Base-by-base conservation (phyloP, 2,113 vertebrate species). In the Chionis minor region DNA sequence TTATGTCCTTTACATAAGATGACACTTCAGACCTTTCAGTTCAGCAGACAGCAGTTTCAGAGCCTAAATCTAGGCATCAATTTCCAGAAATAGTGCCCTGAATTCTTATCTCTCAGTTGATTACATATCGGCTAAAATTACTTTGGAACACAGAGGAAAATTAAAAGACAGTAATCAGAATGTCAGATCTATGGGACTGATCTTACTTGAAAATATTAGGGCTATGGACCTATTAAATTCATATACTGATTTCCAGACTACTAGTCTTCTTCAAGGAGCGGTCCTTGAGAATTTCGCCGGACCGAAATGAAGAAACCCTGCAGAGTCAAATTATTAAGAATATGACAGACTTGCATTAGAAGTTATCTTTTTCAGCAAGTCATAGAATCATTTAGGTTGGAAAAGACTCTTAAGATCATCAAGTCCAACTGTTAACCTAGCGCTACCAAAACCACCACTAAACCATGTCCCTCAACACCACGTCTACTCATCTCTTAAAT, bases 61-160 rank as follows among this genome's bases (percentile, higher is more conserved):
- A 75, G 70, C 88, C 62, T 89, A 85, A 95, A 93, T 77, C 83
- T 54, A 81, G 72, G 88, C 86, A 94, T 21, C 44, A 26, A 75
- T 73, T 91, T 95, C 91, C 74, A 79, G 91, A 95, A 96, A 94
- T 69, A 92, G 45, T 35, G 70, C 47, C 66, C 86, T 77, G 70
- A 91, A 92, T 97, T 94, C 66, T 92, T 94, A 94, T 94, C 94
- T 79, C 71, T 81, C 81, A 81, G 73, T 81, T 91, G 70, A 95
- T 85, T 75, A 87, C 56, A 82, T 32, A 84, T 22, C 24, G 85
- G 70, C 61, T 91, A 92, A 96, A 94, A 94, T 89, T 81, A 91
- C 11, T 5, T 8, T 65, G 62, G 73, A 88, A 86, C 74, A 85
- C 45, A 80, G 42, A 78, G 30, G 74, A 92, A 95, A 96, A 94